These are phyloP conservation scores for Notolabrus celidotus DNA, from an alignment of 2,797 vertebrate species.

Conservation along the genomic window DNA sequence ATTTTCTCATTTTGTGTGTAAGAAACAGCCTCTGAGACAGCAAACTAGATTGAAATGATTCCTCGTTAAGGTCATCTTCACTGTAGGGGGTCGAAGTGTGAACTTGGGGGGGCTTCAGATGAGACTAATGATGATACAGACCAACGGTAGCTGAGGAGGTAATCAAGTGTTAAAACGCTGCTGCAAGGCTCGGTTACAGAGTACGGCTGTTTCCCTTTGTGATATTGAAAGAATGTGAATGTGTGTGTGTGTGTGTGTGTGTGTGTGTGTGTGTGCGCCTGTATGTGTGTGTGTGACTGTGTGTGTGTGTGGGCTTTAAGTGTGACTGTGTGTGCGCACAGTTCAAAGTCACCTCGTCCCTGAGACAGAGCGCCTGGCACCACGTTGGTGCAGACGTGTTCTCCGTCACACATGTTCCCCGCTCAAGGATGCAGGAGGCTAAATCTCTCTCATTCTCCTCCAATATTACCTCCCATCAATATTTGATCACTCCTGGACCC, in stretches of 20 bases:
- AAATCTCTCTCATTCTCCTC: constrained; percentile 71
- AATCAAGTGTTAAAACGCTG: constrained; percentile 69
- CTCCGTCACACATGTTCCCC: constrained; percentile 48
- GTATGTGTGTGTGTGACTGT: constrained; percentile 50
- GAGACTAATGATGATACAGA: constrained; percentile 64
- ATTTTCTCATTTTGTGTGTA: constrained; percentile 3
- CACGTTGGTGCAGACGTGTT: constrained; percentile 51
- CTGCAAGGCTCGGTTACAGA: constrained; percentile 50
- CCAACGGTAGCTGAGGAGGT: constrained; percentile 51
- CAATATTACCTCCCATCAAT: constrained; percentile 80
- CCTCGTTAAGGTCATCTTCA: constrained; percentile 59
- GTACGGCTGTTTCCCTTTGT: constrained; percentile 60
- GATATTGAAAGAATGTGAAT: constrained; percentile 57
- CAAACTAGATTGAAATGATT: constrained; percentile 46
- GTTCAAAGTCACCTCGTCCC: constrained; percentile 86
- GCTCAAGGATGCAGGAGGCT: constrained; percentile 26
- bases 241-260: constrained; percentile 24
- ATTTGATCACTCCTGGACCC: constrained; percentile 79
- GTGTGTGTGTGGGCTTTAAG: constrained; percentile 42
- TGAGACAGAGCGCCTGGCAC: constrained; percentile 66
- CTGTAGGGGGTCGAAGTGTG: constrained; percentile 40
- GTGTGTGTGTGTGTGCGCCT: constrained; percentile 29
- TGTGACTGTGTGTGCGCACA: constrained; percentile 50
- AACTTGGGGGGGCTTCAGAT: constrained; percentile 33
- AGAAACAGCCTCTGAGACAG: constrained; percentile 15